phyloP scores from a whole-genome alignment of 2,797 vertebrate genomes.

The Cirrhinus mrigala region DNA sequence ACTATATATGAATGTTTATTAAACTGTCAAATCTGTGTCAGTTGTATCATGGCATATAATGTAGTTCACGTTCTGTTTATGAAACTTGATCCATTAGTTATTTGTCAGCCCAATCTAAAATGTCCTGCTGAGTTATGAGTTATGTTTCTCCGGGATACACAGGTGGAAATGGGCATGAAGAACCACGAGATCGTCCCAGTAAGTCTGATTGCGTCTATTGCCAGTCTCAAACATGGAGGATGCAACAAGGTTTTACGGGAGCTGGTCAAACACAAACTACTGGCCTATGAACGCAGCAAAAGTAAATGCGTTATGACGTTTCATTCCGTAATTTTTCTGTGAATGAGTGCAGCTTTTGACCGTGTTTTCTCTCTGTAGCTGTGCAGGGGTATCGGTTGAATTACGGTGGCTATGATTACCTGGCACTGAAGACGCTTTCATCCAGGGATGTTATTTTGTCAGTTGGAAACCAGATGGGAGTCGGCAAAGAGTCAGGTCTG shows the following conservation, averaged over 20 bases:
- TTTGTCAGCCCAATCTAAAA: neutral
- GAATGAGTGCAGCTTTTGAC: neutral
- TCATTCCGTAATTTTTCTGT: neutral
- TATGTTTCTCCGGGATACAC: neutral
- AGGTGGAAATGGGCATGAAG: constrained; percentile 99
- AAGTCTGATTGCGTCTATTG: constrained; percentile 92
- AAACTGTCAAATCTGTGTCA: neutral
- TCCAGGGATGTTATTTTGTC: constrained; percentile 88
- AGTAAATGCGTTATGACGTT: constrained; percentile 71
- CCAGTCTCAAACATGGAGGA: constrained; percentile 94
- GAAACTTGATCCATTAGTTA: neutral
- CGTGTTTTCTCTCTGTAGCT: constrained; percentile 72
- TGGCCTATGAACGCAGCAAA: constrained; percentile 89
- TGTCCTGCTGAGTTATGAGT: neutral
- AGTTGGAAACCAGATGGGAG: constrained; percentile 97
- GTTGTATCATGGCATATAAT: neutral
- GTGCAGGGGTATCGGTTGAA: constrained; percentile 95
- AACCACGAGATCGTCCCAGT: constrained; percentile 97
- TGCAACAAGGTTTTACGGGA: constrained; percentile 95
- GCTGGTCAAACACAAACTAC: constrained; percentile 92
- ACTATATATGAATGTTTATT: neutral
- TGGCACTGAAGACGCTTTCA: constrained; percentile 92
- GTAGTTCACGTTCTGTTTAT: neutral
- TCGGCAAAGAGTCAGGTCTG: constrained; percentile 97
- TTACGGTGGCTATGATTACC: constrained; percentile 94